A percentile compares a stretch with the other conserved stretches of the same genome.
Evolutionary conservation across 2,888 invertebrate genomes (phyloP).

Genomic region (Papilio gigon): DNA sequence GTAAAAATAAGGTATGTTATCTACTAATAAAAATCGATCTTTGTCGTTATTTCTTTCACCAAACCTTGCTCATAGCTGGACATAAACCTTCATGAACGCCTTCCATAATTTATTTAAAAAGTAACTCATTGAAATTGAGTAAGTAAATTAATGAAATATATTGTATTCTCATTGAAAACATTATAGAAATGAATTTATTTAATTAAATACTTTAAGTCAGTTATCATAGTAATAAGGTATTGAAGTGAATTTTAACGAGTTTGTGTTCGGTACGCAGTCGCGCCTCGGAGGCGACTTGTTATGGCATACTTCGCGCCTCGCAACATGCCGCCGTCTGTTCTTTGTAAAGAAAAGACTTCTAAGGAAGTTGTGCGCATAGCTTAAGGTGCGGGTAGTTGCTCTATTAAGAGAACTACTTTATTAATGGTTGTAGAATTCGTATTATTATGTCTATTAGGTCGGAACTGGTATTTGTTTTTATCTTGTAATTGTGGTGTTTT

Average conservation of each 20-base stretch:
- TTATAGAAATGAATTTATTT: no score
- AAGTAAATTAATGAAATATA: no score
- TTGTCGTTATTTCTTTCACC: not conserved
- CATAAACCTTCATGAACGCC: no score
- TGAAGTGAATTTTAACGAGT: constrained; percentile 26
- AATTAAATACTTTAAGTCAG: not conserved
- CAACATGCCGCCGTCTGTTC: constrained; percentile 7
- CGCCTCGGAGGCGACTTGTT: not conserved
- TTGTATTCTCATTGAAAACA: not conserved
- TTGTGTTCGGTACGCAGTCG: not conserved
- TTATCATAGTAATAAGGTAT: not conserved
- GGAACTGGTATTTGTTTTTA: no score
- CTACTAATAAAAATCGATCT: not conserved
- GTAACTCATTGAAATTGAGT: not conserved
- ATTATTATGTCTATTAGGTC: not conserved
- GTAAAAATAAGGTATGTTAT: not conserved
- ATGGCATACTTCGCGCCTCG: constrained; percentile 7
- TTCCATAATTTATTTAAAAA: constrained; percentile 2
- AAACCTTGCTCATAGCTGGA: no score
- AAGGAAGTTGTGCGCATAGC: not conserved
- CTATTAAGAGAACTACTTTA: constrained; percentile 5
- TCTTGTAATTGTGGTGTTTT: no score
- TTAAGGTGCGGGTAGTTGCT: not conserved
- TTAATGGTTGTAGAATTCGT: not conserved
- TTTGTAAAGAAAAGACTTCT: constrained; percentile 2